phyloP scores from a whole-genome alignment of 2,113 vertebrate genomes.

The Rhineura floridana region DNA sequence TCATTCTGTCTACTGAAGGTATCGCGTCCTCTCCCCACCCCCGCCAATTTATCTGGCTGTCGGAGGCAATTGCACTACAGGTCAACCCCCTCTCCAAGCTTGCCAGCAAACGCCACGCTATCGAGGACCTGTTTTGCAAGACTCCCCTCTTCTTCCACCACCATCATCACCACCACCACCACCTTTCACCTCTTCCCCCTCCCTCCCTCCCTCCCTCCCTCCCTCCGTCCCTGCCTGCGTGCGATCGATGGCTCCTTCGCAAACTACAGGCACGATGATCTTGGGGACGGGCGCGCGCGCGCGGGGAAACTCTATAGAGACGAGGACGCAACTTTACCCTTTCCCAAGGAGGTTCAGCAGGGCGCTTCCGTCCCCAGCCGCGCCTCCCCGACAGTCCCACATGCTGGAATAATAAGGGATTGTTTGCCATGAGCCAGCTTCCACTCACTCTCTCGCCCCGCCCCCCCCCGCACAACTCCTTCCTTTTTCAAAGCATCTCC shows the following conservation, averaged over 20 bases:
- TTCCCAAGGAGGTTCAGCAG: constrained; percentile 57
- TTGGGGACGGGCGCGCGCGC: not conserved
- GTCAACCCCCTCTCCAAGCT: constrained; percentile 15
- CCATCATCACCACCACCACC: not conserved
- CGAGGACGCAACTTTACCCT: constrained; percentile 48
- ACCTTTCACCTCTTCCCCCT: not conserved
- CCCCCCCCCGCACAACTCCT: not conserved
- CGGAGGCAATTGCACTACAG: constrained; percentile 67
- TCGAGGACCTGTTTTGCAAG: not conserved
- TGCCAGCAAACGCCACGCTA: not conserved
- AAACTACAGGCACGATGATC: not conserved
- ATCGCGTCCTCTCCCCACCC: constrained; percentile 53
- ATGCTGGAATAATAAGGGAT: constrained; percentile 32
- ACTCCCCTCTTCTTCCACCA: not conserved
- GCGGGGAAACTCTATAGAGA: constrained; percentile 16
- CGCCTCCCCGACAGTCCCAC: constrained; percentile 13
- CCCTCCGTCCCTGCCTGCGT: no score
- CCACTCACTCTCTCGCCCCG: not conserved
- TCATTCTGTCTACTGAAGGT: constrained; percentile 44
- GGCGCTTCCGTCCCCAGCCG: constrained; percentile 53
- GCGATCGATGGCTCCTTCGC: not conserved
- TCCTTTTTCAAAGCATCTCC: constrained; percentile 14
- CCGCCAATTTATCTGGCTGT: constrained; percentile 60
- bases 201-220: not conserved
- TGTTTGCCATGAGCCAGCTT: constrained; percentile 7